A percentile compares a stretch with the other conserved stretches of the same genome.
phyloP scores from a whole-genome alignment of 2,113 vertebrate genomes.

The Austrofundulus limnaeus region DNA sequence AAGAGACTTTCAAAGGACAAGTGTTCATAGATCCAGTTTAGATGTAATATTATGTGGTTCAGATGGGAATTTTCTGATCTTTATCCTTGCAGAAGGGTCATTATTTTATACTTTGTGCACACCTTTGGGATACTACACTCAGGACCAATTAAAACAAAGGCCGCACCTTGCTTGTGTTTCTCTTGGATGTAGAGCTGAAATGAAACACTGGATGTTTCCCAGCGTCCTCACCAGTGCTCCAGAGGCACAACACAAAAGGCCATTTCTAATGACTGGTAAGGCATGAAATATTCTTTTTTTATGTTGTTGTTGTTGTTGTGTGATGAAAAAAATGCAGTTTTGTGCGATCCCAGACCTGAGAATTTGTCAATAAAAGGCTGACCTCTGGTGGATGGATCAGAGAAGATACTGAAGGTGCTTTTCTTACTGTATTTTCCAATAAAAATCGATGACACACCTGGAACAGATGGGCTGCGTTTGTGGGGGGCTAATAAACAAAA shows the following conservation, averaged over 20 bases:
- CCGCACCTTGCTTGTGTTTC: slow-evolving; percentile 25
- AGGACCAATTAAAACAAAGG: slow-evolving; percentile 21
- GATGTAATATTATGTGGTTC: neutral
- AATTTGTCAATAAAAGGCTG: slow-evolving; percentile 76
- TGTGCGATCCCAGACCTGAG: slow-evolving; percentile 4
- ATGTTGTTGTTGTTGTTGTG: slow-evolving; percentile 4
- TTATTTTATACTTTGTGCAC: neutral
- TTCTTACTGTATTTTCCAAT: neutral
- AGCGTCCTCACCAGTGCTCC: neutral
- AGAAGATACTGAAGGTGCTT: slow-evolving; percentile 12
- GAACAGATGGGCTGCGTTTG: neutral
- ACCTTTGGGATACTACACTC: slow-evolving; percentile 13
- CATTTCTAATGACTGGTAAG: neutral
- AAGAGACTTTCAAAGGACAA: neutral
- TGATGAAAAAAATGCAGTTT: slow-evolving; percentile 21
- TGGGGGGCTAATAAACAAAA: slow-evolving; percentile 35
- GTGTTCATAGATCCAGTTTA: neutral
- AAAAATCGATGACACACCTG: neutral
- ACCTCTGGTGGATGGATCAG: slow-evolving; percentile 74
- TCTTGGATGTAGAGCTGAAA: slow-evolving; percentile 19
- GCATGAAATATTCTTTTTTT: neutral
- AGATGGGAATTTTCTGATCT: neutral
- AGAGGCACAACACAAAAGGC: neutral
- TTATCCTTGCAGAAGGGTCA: slow-evolving; percentile 1
- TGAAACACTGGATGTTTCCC: slow-evolving; percentile 44